Conservation (phyloP, 2,797 vertebrate genomes). For the Chanos chanos region DNA sequence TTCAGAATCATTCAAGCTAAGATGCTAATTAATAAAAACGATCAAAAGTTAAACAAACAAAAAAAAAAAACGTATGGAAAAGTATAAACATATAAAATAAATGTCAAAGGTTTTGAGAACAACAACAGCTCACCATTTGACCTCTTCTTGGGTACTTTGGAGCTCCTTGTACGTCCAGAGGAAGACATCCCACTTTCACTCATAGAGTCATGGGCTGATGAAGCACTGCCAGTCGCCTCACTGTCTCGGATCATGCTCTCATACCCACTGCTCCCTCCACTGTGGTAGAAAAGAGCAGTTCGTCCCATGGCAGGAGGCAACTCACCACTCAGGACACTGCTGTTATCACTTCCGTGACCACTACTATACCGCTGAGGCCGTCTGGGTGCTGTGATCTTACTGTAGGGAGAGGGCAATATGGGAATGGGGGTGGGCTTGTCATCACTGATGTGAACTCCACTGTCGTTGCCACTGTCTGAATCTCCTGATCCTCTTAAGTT, state of each 20-base stretch:
- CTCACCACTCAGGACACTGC: constrained; percentile 94
- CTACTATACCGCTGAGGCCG: constrained; percentile 96
- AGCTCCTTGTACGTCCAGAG: constrained; percentile 81
- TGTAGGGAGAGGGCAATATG: constrained; percentile 91
- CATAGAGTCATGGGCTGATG: constrained; percentile 93
- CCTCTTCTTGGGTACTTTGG: constrained; percentile 91
- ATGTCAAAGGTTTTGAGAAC: neutral
- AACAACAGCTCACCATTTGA: constrained; percentile 78
- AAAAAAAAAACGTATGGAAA: neutral
- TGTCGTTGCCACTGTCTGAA: constrained; percentile 92
- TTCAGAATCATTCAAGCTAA: too few species aligned
- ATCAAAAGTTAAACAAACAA: too few species aligned
- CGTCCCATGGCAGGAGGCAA: constrained; percentile 93
- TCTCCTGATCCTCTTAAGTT: constrained; percentile 81
- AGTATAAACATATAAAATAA: neutral
- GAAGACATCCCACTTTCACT: constrained; percentile 92
- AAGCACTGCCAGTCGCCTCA: constrained; percentile 94
- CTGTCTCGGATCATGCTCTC: constrained; percentile 98
- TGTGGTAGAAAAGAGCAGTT: constrained; percentile 94
- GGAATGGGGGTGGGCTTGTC: constrained; percentile 59
- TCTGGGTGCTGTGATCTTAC: constrained; percentile 94
- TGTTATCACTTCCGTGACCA: constrained; percentile 95
- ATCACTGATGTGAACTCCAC: constrained; percentile 82
- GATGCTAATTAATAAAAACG: too few species aligned
- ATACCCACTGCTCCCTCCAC: constrained; percentile 94